These are phyloP conservation scores for Parnassius mnemosyne DNA, from an alignment of 2,888 invertebrate species.

Conservation along the genomic window DNA sequence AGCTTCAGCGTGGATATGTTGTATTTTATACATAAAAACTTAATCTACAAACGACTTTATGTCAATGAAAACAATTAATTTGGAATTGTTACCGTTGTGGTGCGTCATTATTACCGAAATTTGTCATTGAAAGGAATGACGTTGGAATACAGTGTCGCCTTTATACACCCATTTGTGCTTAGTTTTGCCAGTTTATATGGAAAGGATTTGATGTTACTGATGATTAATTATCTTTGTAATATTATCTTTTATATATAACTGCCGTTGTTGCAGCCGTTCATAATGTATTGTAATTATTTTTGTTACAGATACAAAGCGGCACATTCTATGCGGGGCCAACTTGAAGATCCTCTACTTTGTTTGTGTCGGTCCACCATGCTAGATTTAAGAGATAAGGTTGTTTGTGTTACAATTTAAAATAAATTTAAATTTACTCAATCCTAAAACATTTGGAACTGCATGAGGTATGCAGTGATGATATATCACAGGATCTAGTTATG, in stretches of 20 bases:
- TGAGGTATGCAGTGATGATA: conserved; percentile 55
- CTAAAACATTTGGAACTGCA: conserved; percentile 44
- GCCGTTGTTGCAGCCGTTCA: no score
- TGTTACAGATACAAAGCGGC: conserved; percentile 67
- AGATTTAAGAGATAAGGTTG: conserved; percentile 35
- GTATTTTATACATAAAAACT: no score
- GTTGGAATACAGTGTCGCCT: neutral
- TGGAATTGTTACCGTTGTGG: conserved; percentile 50
- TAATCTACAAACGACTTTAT: conserved; percentile 42
- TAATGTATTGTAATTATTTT: conserved; percentile 33
- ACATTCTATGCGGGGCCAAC: conserved; percentile 34
- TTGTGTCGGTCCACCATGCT: conserved; percentile 42
- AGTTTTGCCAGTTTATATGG: no score
- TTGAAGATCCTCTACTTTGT: conserved; percentile 36
- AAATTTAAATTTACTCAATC: conserved; percentile 29
- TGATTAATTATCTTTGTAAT: no score
- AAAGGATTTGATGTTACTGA: no score
- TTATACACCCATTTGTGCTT: no score
- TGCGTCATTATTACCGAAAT: conserved; percentile 35
- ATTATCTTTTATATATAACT: no score
- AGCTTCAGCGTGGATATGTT: no score
- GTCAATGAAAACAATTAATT: conserved; percentile 48
- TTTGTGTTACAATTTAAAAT: conserved; percentile 48
- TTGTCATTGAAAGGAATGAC: neutral
- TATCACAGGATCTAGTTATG: conserved; percentile 44